Percentiles rank a stretch among this genome's conserved stretches.
Conservation (phyloP, 2,113 vertebrate genomes). For the Petromus typicus region DNA sequence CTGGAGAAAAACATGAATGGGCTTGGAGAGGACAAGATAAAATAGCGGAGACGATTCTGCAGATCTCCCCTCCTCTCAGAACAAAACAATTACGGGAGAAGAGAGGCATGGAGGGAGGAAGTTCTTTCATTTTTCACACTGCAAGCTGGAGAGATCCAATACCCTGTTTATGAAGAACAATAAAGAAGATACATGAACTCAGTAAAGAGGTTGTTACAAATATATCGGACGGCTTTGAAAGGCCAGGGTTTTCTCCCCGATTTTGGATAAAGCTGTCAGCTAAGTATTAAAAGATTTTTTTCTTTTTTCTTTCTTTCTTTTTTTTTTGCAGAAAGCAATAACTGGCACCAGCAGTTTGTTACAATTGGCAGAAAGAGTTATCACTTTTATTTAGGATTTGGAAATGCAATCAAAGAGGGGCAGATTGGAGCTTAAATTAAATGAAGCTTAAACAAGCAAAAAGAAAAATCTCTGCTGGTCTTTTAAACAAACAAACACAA, state of each 20-base stretch:
- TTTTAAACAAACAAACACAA: constrained; percentile 81
- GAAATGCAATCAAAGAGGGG: constrained; percentile 80
- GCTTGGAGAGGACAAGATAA: constrained; percentile 88
- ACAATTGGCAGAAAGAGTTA: constrained; percentile 78
- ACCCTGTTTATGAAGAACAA: constrained; percentile 90
- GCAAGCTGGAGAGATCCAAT: constrained; percentile 86
- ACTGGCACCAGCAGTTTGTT: constrained; percentile 74
- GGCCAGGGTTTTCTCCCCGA: constrained; percentile 72
- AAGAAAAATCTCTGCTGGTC: constrained; percentile 73
- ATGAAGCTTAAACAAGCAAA: constrained; percentile 84
- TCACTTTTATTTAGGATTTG: constrained; percentile 85
- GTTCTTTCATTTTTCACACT: constrained; percentile 89
- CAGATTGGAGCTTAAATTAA: constrained; percentile 83
- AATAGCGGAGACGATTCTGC: constrained; percentile 87
- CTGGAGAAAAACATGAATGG: constrained; percentile 86
- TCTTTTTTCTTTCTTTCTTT: neutral
- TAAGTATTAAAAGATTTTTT: constrained; percentile 76
- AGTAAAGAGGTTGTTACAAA: constrained; percentile 87
- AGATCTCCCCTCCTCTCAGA: constrained; percentile 86
- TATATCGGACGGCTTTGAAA: constrained; percentile 84
- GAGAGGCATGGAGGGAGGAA: constrained; percentile 87
- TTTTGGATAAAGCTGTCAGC: constrained; percentile 81
- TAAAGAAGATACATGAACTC: constrained; percentile 90
- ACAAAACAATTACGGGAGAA: constrained; percentile 92
- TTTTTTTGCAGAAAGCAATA: constrained; percentile 65